These are phyloP conservation scores for Chouioia cunea DNA, from an alignment of 2,888 invertebrate genomes.

Conservation along the genomic window DNA sequence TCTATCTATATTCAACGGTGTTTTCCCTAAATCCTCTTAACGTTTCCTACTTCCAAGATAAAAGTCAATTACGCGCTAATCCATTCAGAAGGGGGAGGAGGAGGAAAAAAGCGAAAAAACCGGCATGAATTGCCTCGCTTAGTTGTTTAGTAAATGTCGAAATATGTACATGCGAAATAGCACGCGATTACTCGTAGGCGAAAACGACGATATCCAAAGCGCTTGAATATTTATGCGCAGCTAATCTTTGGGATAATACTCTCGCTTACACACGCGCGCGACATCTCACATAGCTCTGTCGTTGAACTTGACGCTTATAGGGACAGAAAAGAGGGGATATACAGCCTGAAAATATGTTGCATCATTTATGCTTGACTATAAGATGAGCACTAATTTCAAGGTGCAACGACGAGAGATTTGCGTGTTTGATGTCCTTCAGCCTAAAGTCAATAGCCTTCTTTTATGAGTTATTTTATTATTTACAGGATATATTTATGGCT, in stretches of 20 bases:
- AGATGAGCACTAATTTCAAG: constrained; percentile 20
- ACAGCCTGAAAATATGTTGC: constrained; percentile 3
- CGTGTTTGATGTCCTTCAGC: constrained; percentile 21
- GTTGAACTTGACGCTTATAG: constrained; percentile 24
- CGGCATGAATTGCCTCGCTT: constrained; percentile 34
- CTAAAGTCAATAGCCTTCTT: neutral
- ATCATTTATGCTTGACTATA: constrained; percentile 19
- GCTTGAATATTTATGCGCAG: constrained; percentile 33
- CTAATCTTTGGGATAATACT: constrained; percentile 40
- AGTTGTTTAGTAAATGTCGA: too few species aligned
- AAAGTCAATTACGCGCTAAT: constrained; percentile 1
- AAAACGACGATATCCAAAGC: constrained; percentile 14
- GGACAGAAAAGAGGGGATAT: neutral
- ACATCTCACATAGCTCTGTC: constrained; percentile 7
- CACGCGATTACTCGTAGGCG: neutral
- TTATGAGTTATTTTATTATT: too few species aligned
- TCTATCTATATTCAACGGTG: neutral
- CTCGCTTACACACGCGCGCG: constrained; percentile 7
- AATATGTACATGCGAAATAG: neutral
- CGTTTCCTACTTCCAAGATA: constrained; percentile 35
- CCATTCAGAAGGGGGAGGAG: neutral
- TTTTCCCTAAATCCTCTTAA: constrained; percentile 5
- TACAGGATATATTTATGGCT: too few species aligned
- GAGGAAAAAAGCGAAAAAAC: constrained; percentile 3
- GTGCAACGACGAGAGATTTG: neutral